A percentile compares a stretch with the other conserved stretches of the same genome.
phyloP scores from a whole-genome alignment of 2,888 invertebrate genomes.

The Drosophila anomelani region DNA sequence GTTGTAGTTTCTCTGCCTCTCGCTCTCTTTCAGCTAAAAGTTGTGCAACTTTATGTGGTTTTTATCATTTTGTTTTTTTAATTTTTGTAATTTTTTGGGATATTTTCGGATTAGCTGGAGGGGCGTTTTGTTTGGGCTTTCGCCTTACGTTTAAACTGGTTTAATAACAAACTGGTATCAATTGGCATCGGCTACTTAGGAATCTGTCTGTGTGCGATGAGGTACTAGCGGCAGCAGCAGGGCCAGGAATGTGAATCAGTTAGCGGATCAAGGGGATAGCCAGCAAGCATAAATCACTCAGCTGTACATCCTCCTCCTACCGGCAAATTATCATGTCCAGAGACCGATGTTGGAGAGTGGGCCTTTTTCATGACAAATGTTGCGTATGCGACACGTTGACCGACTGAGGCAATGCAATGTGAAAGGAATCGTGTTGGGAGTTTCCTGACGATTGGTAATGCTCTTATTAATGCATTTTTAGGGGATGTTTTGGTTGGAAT shows the following conservation, averaged over 20 bases:
- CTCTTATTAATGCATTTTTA: slow-evolving; percentile 7
- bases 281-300: slow-evolving; percentile 51
- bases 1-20: slow-evolving; percentile 43
- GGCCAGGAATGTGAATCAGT: slow-evolving; percentile 26
- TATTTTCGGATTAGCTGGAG: slow-evolving; percentile 41
- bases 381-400: slow-evolving; percentile 69
- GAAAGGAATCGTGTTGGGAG: slow-evolving; percentile 15
- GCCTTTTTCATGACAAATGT: slow-evolving; percentile 56
- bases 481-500: background rate
- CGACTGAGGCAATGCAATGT: slow-evolving; percentile 27
- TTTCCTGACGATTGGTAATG: slow-evolving; percentile 7
- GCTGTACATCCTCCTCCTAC: slow-evolving; percentile 68
- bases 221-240: slow-evolving; percentile 18
- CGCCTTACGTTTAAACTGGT: slow-evolving; percentile 61
- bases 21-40: background rate
- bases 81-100: slow-evolving; percentile 19
- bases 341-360: slow-evolving; percentile 7
- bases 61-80: slow-evolving; percentile 32
- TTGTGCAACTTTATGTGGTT: slow-evolving; percentile 57
- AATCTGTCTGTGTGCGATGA: slow-evolving; percentile 3
- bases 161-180: slow-evolving; percentile 52
- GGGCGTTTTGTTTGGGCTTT: slow-evolving; percentile 48
- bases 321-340: slow-evolving; percentile 10
- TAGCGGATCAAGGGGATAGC: background rate
- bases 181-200: slow-evolving; percentile 51